These are phyloP conservation scores for Sarcophaga rosellei DNA, from an alignment of 2,888 invertebrate genomes.

Conservation along the genomic window DNA sequence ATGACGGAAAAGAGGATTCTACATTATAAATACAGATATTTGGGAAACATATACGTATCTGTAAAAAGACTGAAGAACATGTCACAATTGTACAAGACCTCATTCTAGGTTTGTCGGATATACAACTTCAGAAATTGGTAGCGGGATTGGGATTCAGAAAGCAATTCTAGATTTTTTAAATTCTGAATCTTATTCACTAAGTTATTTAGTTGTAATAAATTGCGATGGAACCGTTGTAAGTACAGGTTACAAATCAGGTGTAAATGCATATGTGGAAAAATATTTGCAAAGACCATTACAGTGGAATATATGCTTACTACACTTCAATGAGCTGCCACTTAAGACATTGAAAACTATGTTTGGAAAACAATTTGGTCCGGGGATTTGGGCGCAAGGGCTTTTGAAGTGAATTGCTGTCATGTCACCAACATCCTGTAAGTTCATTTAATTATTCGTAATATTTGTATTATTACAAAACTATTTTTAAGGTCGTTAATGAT, in stretches of 20 bases:
- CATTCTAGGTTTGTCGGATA: slow-evolving; percentile 25
- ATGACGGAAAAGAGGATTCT: slow-evolving; percentile 18
- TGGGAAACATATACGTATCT: background rate
- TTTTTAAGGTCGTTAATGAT: no score
- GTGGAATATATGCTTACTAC: slow-evolving; percentile 49
- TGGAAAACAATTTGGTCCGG: slow-evolving; percentile 37
- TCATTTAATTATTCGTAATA: background rate
- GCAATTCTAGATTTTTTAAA: slow-evolving; percentile 18
- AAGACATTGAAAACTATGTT: no score
- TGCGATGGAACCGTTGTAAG: slow-evolving; percentile 20
- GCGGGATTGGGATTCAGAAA: slow-evolving; percentile 9
- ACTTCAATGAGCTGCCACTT: slow-evolving; percentile 44
- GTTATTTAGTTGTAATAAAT: slow-evolving; percentile 17
- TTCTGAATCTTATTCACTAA: background rate
- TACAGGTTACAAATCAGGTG: slow-evolving; percentile 25
- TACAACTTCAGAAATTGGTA: slow-evolving; percentile 5
- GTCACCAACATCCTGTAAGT: slow-evolving; percentile 6
- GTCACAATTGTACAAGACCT: slow-evolving; percentile 12
- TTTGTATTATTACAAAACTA: no score
- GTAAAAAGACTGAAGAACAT: slow-evolving; percentile 2
- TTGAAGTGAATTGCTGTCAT: slow-evolving; percentile 21
- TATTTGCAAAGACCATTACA: slow-evolving; percentile 20
- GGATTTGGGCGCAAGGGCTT: slow-evolving; percentile 31
- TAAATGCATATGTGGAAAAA: background rate
- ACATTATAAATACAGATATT: background rate